These are phyloP conservation scores for Glyphotaelius pellucidus DNA, from an alignment of 2,888 invertebrate genomes.

Conservation along the genomic window DNA sequence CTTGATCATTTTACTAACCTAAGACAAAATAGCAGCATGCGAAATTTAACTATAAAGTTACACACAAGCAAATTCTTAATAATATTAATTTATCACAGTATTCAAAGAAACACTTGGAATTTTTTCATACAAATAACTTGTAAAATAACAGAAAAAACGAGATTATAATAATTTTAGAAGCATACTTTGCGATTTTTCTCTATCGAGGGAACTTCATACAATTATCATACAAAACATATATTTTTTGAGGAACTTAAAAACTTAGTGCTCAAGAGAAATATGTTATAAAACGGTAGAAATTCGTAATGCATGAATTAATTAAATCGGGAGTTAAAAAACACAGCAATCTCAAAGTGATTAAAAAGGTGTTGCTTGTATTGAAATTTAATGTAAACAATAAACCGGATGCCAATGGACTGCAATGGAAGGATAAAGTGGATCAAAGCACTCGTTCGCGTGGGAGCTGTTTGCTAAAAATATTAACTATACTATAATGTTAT, in stretches of 20 bases:
- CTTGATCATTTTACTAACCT: not conserved
- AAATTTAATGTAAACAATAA: conserved; percentile 8
- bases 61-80: not conserved
- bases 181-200: too few relatives aligned
- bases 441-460: conserved; percentile 33
- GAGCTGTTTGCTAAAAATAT: not conserved
- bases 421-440: conserved; percentile 3
- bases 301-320: too few relatives aligned
- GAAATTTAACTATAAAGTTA: not conserved
- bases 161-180: too few relatives aligned
- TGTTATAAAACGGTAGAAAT: too few relatives aligned
- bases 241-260: too few relatives aligned
- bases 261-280: too few relatives aligned
- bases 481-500: not conserved
- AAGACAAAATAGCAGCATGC: not conserved
- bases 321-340: not conserved
- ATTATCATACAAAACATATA: too few relatives aligned
- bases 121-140: too few relatives aligned
- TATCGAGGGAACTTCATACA: too few relatives aligned
- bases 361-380: not conserved
- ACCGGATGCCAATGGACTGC: conserved; percentile 5
- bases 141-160: too few relatives aligned
- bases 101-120: too few relatives aligned
- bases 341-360: not conserved
- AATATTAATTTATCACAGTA: not conserved